Conservation (phyloP, 1,140 invertebrate species). For the Cotesia typhae region DNA sequence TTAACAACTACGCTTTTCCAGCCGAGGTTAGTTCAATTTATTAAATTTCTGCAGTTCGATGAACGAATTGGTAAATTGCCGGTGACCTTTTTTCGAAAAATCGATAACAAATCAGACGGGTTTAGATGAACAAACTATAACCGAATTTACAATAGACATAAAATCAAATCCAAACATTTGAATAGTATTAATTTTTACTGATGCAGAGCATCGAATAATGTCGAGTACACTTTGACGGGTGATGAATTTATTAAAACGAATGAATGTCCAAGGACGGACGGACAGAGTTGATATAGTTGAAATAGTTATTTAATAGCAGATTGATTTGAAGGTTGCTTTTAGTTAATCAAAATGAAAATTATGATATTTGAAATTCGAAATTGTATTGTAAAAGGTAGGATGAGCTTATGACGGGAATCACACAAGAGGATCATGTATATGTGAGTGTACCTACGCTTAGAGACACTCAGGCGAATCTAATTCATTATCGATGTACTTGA, state of each 20-base stretch:
- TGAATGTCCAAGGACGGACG: not conserved
- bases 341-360: conserved; percentile 5
- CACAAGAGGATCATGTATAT: conserved; percentile 14
- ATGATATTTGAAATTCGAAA: not conserved
- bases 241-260: too few species aligned
- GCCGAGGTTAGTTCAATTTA: conserved; percentile 78
- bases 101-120: too few species aligned
- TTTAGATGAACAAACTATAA: too few species aligned
- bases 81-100: not conserved
- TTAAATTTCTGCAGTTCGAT: not conserved
- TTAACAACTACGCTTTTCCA: conserved; percentile 92
- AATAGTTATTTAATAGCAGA: not conserved
- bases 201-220: not conserved
- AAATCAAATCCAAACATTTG: conserved; percentile 8
- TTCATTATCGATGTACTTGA: conserved; percentile 20
- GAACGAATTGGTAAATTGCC: conserved; percentile 34
- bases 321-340: not conserved
- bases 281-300: not conserved
- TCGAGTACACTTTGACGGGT: not conserved
- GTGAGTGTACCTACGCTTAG: conserved; percentile 6
- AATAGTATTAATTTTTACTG: not conserved
- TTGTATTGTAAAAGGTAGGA: too few species aligned
- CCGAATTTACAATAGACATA: not conserved
- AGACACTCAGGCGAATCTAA: conserved; percentile 9
- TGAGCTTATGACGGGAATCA: conserved; percentile 5